These are phyloP conservation scores for Cynodonichthys magdalenae DNA, from an alignment of 2,797 vertebrate species.

Conservation along the genomic window DNA sequence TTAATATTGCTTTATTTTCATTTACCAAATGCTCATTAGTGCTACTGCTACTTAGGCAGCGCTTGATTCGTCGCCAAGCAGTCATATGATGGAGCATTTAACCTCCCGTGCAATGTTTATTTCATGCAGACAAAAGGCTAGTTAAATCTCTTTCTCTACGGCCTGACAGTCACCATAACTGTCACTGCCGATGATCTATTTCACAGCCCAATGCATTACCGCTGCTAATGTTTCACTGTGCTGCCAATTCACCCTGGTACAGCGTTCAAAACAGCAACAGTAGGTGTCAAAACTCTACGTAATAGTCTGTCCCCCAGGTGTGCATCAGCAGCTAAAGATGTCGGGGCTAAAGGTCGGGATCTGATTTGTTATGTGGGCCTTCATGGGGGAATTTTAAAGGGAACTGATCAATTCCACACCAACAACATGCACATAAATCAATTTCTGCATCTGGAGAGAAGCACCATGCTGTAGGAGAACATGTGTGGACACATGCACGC, in stretches of 20 bases:
- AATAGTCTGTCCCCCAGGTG: constrained; percentile 73
- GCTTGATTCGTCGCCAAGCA: constrained; percentile 57
- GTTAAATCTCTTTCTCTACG: constrained; percentile 68
- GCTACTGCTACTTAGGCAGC: constrained; percentile 36
- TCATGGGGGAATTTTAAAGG: constrained; percentile 83
- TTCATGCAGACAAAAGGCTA: constrained; percentile 74
- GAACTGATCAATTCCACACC: constrained; percentile 85
- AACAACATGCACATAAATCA: constrained; percentile 83
- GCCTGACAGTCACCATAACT: constrained; percentile 72
- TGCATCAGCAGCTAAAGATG: constrained; percentile 81
- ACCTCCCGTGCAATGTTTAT: constrained; percentile 74
- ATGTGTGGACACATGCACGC: constrained; percentile 38
- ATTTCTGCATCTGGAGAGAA: constrained; percentile 77
- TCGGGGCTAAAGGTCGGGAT: constrained; percentile 77
- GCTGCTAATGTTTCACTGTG: constrained; percentile 72
- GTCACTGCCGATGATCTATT: constrained; percentile 71
- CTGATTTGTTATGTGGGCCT: constrained; percentile 82
- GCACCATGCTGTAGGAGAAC: constrained; percentile 13
- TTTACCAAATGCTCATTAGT: constrained; percentile 45
- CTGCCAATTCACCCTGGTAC: constrained; percentile 61
- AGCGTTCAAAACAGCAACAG: constrained; percentile 67
- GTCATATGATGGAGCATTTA: constrained; percentile 72
- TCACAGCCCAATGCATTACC: constrained; percentile 68
- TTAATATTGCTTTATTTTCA: constrained; percentile 22
- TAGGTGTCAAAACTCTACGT: constrained; percentile 67